Evolutionary conservation across 2,113 vertebrate genomes (phyloP), one percentile per base, ranked within the genome.

Genomic region (Taurulus bubalis): DNA sequence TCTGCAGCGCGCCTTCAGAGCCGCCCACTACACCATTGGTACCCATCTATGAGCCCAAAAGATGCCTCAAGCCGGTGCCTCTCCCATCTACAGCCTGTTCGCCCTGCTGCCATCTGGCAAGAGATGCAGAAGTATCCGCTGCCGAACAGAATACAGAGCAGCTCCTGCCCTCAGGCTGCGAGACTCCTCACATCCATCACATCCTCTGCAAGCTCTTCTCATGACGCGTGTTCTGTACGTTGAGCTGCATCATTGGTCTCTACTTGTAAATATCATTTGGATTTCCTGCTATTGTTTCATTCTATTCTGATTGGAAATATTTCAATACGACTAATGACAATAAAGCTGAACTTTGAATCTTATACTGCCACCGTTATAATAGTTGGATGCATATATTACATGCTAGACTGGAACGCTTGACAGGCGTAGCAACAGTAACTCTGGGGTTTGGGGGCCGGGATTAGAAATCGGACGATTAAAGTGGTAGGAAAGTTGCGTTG

Each of bases 111-210:
- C 24, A 14, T 28, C 64, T 66, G 40, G 40, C 62, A 40, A 28
- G 24, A 3, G 34, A 38, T 38, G 12, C 22, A 36, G 22, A 4
- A 9, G 64, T 28, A 67, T 47, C 16, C 8, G 3, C 22, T 15
- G n/a, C n/a, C n/a, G 20, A 15, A 18, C 65, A 18, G 64, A 66
- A 45, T 67, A 47, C 65, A 67, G 26, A 67, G 40, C 65, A 47
- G 40, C 65, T 47, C 9, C 24, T 2, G 26, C 28, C 40, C 24
- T 28, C 11, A 65, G n/a, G 59, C 32, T 62, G 30, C 32, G 28
- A 30, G 56, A 30, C 45, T 47, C 45, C 32, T 62, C 30, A 59
- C 30, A 6, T 59, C 58, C 28, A 24, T 2, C 10, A 24, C 63
- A 8, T 42, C 36, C 64, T 28, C 40, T 66, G 6, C 38, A 45